Base-by-base conservation (phyloP, 2,888 invertebrate genomes). In the Drosophila siamana region DNA sequence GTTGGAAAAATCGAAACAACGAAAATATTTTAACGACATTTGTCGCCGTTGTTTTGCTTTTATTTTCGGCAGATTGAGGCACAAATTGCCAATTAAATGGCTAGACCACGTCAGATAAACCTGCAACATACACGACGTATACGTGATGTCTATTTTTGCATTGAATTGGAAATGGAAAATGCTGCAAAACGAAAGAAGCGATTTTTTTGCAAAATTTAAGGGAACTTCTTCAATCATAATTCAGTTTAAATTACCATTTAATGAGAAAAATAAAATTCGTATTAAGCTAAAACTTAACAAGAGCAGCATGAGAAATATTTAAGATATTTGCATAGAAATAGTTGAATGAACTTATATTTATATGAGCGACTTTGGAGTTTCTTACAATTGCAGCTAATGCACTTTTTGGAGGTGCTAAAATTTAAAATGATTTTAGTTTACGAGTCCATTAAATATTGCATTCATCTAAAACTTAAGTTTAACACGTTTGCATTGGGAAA, bases 11-110 rank as follows among this genome's bases (percentile, higher is more conserved):
- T 71, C 50, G 48, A 61, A 52, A n/a, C 13, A 60, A 59, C 36
- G 16, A 46, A 38, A 56, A 72, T 40, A 72, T 55, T 38, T 64
- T 54, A 47, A 69, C 44, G 57, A 69, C 66, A 67, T 65, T 51
- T 38, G 43, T 24, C 43, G 19, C n/a, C 4, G 36, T 36, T 36
- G 13, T n/a, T 13, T 51, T 2, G 8, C 3, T 24, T 13, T 41
- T 56, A 36, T 40, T 44, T 1, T 22, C 8, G 7, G 24, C 16
- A 24, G 24, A 38, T 40, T 41, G 30, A 8, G 36, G 7, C 51
- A 64, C 30, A 73, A 73, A 69, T 60, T 69, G 55, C 36, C 64
- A 73, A 73, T 68, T 62, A 74, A 51, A 68, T 63, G 52, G 40
- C 28, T 48, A 57, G 40, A 63, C 47, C 41, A 50, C n/a, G 56